Percentiles rank a stretch among this genome's conserved stretches.
Conservation (phyloP, 2,888 invertebrate genomes). For the Rhingia campestris region DNA sequence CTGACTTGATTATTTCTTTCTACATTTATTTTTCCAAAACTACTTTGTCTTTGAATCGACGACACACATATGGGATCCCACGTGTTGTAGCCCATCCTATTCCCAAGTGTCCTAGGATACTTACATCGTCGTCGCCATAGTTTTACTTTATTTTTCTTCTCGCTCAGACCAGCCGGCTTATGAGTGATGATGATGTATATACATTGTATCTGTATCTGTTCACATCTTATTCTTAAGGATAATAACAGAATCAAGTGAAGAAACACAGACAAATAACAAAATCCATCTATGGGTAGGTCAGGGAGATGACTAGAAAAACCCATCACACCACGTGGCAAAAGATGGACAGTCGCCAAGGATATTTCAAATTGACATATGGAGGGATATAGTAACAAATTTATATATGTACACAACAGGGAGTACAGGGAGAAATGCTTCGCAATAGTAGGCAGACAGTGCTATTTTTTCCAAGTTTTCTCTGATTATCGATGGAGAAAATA, state of each 20-base stretch:
- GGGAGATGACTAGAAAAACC: constrained; percentile 45
- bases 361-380: constrained; percentile 41
- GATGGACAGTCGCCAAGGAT: constrained; percentile 35
- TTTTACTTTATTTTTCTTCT: constrained; percentile 29
- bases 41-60: constrained; percentile 43
- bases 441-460: constrained; percentile 52
- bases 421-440: constrained; percentile 28
- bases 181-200: constrained; percentile 13
- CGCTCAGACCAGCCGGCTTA: constrained; percentile 39
- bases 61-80: constrained; percentile 33
- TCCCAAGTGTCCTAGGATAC: constrained; percentile 10
- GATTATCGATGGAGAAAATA: constrained; percentile 12
- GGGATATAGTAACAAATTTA: constrained; percentile 3
- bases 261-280: constrained; percentile 64
- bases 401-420: constrained; percentile 3
- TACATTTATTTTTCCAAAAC: constrained; percentile 20
- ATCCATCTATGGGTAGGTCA: constrained; percentile 68
- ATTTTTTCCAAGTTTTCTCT: constrained; percentile 52
- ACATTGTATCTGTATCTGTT: neutral
- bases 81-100: constrained; percentile 40
- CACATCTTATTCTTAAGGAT: constrained; percentile 21
- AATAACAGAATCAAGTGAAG: constrained; percentile 39
- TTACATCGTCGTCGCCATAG: constrained; percentile 64
- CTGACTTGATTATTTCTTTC: constrained; percentile 67
- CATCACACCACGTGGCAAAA: constrained; percentile 11